These are phyloP conservation scores for Myotis pilosus DNA, from an alignment of 2,797 vertebrate species.

Conservation along the genomic window DNA sequence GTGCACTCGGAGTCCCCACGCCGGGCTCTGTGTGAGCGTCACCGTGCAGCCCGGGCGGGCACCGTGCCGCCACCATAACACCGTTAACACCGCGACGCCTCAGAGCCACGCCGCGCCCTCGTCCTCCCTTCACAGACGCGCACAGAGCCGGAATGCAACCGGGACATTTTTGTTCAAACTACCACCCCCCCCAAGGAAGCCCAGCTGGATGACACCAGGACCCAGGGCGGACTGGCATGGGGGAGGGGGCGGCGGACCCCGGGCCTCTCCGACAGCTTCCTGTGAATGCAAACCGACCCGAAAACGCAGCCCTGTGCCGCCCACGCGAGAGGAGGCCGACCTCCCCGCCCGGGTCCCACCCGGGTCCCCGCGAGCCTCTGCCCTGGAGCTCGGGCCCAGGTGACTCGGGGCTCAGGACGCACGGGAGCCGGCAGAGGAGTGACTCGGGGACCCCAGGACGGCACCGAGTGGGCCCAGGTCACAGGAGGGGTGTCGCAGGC, in stretches of 20 bases:
- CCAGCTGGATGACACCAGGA: no score
- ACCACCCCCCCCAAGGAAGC: not conserved
- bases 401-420: rapidly evolving
- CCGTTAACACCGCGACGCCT: rapidly evolving
- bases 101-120: rapidly evolving
- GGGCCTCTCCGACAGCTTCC: no score
- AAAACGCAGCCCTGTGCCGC: not conserved
- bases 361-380: not conserved
- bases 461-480: rapidly evolving
- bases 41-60: rapidly evolving
- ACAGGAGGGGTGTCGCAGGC: not conserved
- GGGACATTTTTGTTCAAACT: not conserved
- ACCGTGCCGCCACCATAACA: no score
- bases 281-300: no score
- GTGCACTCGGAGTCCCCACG: rapidly evolving
- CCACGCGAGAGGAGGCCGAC: no score
- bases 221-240: not conserved
- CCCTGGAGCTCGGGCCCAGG: not conserved
- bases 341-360: not conserved
- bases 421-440: not conserved
- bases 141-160: not conserved
- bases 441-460: rapidly evolving
- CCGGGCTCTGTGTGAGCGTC: not conserved
- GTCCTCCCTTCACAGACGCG: not conserved
- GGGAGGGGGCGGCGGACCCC: no score